Conservation (phyloP, 2,888 invertebrate genomes). For the Orthosia incerta region DNA sequence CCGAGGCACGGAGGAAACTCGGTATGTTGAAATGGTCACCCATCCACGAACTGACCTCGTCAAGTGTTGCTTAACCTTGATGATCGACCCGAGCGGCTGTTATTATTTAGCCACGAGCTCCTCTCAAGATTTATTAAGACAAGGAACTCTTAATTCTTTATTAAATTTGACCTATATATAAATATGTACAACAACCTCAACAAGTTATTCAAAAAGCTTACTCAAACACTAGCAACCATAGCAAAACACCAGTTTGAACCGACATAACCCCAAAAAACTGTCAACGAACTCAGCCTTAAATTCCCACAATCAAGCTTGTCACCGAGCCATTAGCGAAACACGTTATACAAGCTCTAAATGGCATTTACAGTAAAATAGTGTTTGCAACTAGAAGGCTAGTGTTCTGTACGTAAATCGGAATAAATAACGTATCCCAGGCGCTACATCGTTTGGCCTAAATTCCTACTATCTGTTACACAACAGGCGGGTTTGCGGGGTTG, state of each 20-base stretch:
- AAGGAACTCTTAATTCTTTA: no score
- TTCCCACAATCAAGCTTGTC: slow-evolving; percentile 32
- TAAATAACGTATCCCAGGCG: slow-evolving; percentile 73
- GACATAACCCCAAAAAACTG: not conserved
- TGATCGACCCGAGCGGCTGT: no score
- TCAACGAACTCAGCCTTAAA: not conserved
- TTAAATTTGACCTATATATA: no score
- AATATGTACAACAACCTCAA: no score
- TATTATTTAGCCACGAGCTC: no score
- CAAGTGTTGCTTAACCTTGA: no score
- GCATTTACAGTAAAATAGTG: slow-evolving; percentile 63
- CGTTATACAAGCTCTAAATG: slow-evolving; percentile 47
- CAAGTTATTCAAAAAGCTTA: not conserved
- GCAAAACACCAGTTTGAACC: not conserved
- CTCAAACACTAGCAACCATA: not conserved
- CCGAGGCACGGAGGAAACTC: no score
- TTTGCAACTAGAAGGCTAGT: slow-evolving; percentile 50
- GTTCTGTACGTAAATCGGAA: slow-evolving; percentile 68
- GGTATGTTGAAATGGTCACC: no score
- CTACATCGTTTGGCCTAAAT: slow-evolving; percentile 73
- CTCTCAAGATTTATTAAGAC: no score
- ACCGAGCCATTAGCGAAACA: slow-evolving; percentile 37
- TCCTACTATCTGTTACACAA: slow-evolving; percentile 72
- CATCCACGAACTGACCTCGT: no score
- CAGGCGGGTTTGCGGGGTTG: slow-evolving; percentile 30